Evolutionary conservation across 2,113 vertebrate species (phyloP), one percentile per base, ranked within the genome.

Genomic region (Meleagris gallopavo): DNA sequence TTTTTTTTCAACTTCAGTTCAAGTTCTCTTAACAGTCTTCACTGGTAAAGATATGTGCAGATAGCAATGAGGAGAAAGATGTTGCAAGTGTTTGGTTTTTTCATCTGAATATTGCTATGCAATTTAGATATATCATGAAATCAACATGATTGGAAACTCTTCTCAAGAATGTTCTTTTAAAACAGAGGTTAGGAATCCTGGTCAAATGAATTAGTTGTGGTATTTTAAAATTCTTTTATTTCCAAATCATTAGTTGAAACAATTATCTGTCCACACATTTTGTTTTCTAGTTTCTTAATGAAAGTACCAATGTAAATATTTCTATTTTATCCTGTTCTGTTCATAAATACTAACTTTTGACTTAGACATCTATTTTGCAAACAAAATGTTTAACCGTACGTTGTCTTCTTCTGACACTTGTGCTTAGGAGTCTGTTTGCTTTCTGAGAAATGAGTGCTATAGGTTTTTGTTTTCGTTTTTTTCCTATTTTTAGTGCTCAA

Each of bases 131-230:
- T 84, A 91, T 87, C 77, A 45, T 25, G 60, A 52, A 70, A 74
- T 54, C 41, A 86, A 41, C 21, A 43, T 52, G 60, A 74, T 87
- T 90, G 29, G 83, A 67, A 94, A 83, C 48, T 90, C 13, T 77
- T 93, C 55, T 83, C 57, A 83, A 57, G 76, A 76, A 83, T 69
- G 76, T 50, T 83, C 48, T 83, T 66, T 86, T 88, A 55, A 90
- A 95, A 90, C 38, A 92, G 24, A 41, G 54, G 32, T 16, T 64
- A 80, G 64, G 48, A 90, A 83, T 94, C 36, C 81, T 69, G 36
- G 61, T 89, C 70, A 86, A 83, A 80, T 80, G 21, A 32, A 46
- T 92, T 92, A 66, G 60, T 65, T 69, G 30, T 70, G 29, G 30
- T 76, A 25, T 65, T 80, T 79, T 70, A 38, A 70, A 52, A 58